Evolutionary conservation across 1,140 invertebrate species (phyloP).

Genomic region (Eubasilissa regina): DNA sequence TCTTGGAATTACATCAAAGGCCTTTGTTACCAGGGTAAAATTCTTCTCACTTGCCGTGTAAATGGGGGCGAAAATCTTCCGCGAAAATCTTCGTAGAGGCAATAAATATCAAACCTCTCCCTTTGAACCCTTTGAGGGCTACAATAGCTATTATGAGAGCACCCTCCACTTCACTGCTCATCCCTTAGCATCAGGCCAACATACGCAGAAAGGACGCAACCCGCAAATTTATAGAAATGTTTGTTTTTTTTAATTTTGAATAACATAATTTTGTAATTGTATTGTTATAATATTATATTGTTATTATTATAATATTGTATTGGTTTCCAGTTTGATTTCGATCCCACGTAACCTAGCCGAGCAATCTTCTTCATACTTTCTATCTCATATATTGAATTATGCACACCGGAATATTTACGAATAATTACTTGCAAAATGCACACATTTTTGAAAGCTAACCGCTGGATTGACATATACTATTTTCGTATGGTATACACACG

Average conservation of each 20-base stretch:
- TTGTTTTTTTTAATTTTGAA: neutral
- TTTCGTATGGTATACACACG: too few relatives aligned
- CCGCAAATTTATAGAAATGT: neutral
- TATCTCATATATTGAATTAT: too few relatives aligned
- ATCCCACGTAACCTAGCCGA: too few relatives aligned
- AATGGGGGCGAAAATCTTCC: slow-evolving; percentile 58
- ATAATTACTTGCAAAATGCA: too few relatives aligned
- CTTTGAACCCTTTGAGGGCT: slow-evolving; percentile 58
- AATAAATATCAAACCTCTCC: slow-evolving; percentile 58
- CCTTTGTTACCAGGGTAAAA: slow-evolving; percentile 31
- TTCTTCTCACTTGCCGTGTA: slow-evolving; percentile 56
- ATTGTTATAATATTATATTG: neutral
- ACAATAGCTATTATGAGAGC: slow-evolving; percentile 59
- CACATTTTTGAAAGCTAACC: too few relatives aligned
- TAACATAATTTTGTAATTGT: neutral
- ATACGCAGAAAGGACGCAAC: slow-evolving; percentile 11
- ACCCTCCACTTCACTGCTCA: slow-evolving; percentile 22
- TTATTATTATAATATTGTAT: too few relatives aligned
- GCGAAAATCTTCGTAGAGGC: slow-evolving; percentile 57
- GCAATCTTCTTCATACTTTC: too few relatives aligned
- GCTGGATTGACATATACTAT: too few relatives aligned
- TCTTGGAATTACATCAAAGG: neutral
- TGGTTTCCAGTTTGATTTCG: too few relatives aligned
- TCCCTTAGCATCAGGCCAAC: neutral
- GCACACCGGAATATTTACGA: too few relatives aligned